These are phyloP conservation scores for Ypsolopha scabrella DNA, from an alignment of 2,888 invertebrate genomes.

Conservation along the genomic window DNA sequence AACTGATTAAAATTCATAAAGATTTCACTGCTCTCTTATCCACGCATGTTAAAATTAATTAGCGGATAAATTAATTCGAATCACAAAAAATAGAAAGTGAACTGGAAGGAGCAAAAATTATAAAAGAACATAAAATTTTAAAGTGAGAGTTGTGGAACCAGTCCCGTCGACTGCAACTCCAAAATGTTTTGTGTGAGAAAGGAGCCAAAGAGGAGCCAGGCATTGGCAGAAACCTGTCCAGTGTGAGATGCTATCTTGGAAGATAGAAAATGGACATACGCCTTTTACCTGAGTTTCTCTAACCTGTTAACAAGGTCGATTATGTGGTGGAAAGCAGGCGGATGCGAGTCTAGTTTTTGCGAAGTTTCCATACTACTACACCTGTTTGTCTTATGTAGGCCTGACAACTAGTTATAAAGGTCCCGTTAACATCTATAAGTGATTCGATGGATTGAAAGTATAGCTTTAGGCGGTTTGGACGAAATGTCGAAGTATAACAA, in stretches of 20 bases:
- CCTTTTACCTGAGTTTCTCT: constrained; percentile 51
- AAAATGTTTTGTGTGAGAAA: background rate
- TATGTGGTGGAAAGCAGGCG: constrained; percentile 55
- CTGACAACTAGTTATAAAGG: constrained; percentile 43
- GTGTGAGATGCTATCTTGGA: constrained; percentile 1
- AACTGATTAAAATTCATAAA: background rate
- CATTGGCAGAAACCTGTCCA: constrained; percentile 1
- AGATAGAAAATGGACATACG: constrained; percentile 21
- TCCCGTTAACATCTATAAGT: constrained; percentile 45
- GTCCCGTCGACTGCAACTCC: background rate
- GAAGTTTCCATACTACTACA: constrained; percentile 48
- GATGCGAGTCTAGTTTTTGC: constrained; percentile 54
- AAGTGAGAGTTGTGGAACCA: constrained; percentile 4
- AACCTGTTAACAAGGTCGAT: constrained; percentile 56
- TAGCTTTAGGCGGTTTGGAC: constrained; percentile 50
- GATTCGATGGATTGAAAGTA: constrained; percentile 53
- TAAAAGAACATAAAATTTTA: constrained; percentile 6
- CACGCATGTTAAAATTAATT: background rate
- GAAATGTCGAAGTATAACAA: constrained; percentile 51
- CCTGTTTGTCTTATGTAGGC: constrained; percentile 39
- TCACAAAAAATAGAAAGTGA: constrained; percentile 4
- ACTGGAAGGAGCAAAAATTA: constrained; percentile 11
- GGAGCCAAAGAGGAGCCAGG: background rate
- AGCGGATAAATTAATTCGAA: background rate
- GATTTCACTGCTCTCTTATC: background rate